These are phyloP conservation scores for Molorchus minor DNA, from an alignment of 2,888 invertebrate species.

Conservation along the genomic window DNA sequence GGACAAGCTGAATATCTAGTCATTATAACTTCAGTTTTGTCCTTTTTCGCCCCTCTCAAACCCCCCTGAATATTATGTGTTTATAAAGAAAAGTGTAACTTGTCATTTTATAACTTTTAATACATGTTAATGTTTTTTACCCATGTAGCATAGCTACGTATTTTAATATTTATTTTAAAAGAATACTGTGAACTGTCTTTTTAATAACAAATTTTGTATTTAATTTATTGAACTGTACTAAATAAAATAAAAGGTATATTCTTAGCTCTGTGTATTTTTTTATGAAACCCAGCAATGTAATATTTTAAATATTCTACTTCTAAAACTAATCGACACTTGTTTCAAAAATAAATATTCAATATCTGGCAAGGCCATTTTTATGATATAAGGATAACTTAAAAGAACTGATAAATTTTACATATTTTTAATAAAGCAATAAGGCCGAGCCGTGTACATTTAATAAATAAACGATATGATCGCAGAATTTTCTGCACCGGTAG, in stretches of 20 bases:
- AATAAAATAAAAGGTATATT: slow-evolving; percentile 51
- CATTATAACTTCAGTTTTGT: slow-evolving; percentile 37
- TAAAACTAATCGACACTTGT: too few relatives aligned
- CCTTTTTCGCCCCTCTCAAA: slow-evolving; percentile 20
- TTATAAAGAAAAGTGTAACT: slow-evolving; percentile 36
- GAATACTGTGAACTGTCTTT: slow-evolving; percentile 37
- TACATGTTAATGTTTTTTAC: slow-evolving; percentile 51
- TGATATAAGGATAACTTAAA: too few relatives aligned
- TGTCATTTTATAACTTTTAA: slow-evolving; percentile 47
- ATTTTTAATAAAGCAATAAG: too few relatives aligned
- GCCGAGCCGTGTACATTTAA: too few relatives aligned
- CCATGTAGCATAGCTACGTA: slow-evolving; percentile 49
- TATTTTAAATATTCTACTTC: background rate
- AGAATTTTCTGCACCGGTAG: too few relatives aligned
- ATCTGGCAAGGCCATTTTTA: too few relatives aligned
- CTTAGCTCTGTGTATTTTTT: slow-evolving; percentile 31
- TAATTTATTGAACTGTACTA: slow-evolving; percentile 49
- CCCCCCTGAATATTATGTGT: slow-evolving; percentile 26
- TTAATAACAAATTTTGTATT: slow-evolving; percentile 35
- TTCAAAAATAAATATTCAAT: too few relatives aligned
- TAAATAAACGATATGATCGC: too few relatives aligned
- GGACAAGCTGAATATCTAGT: slow-evolving; percentile 53
- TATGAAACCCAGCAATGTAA: background rate
- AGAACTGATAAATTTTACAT: too few relatives aligned
- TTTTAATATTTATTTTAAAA: slow-evolving; percentile 34